These are phyloP conservation scores for Alectoris magna DNA, from an alignment of 2,797 vertebrate species.

Conservation along the genomic window DNA sequence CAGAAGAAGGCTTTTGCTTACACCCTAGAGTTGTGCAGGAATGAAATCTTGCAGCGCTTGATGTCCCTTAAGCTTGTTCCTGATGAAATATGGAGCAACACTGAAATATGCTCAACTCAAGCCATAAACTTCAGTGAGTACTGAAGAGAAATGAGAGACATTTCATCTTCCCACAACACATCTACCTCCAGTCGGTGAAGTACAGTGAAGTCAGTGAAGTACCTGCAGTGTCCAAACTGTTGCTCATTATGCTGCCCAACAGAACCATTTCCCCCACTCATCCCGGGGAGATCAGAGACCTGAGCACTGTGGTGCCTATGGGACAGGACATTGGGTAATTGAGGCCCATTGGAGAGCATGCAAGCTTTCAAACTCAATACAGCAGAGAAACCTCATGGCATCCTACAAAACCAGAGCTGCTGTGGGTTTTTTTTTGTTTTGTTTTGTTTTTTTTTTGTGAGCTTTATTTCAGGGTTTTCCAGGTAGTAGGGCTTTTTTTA, in stretches of 20 bases:
- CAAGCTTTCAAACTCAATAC: neutral
- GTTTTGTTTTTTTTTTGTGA: neutral
- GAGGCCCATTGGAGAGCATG: neutral
- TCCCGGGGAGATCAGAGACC: neutral
- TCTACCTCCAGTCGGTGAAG: neutral
- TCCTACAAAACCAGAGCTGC: neutral
- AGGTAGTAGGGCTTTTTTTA: rapidly evolving
- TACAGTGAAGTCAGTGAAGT: too few species aligned
- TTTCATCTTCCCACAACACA: neutral
- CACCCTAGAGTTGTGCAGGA: neutral
- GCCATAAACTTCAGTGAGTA: neutral
- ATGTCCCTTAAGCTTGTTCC: neutral
- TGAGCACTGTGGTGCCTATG: neutral
- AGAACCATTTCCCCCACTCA: neutral
- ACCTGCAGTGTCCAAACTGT: neutral
- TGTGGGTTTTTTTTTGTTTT: neutral
- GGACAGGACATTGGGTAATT: neutral
- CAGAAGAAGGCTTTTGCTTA: neutral
- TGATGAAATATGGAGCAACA: neutral
- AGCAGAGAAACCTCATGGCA: rapidly evolving
- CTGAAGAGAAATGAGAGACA: neutral
- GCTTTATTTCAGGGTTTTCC: neutral
- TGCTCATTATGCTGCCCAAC: neutral
- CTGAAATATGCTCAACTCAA: neutral
- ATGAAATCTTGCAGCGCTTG: neutral